phyloP scores from a whole-genome alignment of 2,797 vertebrate species.

The Paguma larvata region DNA sequence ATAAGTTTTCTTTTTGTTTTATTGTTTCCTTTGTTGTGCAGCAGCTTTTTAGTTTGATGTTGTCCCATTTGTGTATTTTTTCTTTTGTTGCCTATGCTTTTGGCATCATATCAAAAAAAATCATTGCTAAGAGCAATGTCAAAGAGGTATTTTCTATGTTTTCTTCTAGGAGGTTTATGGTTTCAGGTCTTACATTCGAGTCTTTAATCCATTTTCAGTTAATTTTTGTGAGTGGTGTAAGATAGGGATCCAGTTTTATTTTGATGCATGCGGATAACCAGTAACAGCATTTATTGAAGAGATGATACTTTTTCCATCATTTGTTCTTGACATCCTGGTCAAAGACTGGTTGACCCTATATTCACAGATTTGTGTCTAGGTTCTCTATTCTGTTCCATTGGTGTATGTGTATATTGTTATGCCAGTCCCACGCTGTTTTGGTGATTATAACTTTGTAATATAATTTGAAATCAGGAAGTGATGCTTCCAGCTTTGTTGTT shows the following conservation, averaged over 20 bases:
- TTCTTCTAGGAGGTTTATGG: background rate
- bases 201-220: background rate
- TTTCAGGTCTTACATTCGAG: background rate
- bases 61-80: background rate
- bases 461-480: background rate
- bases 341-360: background rate
- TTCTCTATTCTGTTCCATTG: background rate
- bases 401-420: background rate
- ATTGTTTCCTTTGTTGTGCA: background rate
- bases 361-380: background rate
- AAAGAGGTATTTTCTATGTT: background rate
- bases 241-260: background rate
- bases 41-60: background rate
- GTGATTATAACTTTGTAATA: background rate
- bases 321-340: background rate
- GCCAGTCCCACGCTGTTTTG: background rate
- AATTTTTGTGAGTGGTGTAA: background rate
- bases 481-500: background rate
- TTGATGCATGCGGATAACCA: background rate
- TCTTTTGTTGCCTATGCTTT: background rate
- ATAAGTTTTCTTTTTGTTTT: background rate
- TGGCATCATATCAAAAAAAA: background rate
- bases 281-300: background rate
- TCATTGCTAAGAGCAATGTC: background rate
- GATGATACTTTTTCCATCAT: background rate